Evolutionary conservation across 2,113 vertebrate genomes (phyloP).

Genomic region (Forbesichthys agassizii): DNA sequence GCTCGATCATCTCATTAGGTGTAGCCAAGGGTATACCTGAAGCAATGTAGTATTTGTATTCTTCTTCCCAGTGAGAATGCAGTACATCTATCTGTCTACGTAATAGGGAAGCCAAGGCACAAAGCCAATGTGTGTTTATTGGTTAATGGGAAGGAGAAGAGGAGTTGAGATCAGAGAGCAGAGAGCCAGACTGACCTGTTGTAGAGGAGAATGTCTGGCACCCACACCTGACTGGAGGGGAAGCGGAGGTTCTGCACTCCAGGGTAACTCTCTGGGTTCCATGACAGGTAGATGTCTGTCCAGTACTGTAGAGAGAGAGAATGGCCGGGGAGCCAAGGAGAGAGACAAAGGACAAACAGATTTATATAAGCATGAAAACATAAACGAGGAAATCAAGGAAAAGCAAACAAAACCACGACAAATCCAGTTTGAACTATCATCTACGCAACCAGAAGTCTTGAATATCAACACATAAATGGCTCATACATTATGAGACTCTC

Average conservation of each 20-base stretch:
- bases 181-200: conserved; percentile 81
- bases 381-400: too few relatives aligned
- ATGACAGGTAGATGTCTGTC: conserved; percentile 85
- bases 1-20: conserved; percentile 38
- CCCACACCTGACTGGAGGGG: conserved; percentile 85
- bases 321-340: not conserved
- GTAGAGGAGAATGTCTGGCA: conserved; percentile 90
- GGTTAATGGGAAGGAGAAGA: not conserved
- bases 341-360: not conserved
- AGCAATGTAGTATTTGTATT: conserved; percentile 14
- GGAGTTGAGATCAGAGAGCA: not conserved
- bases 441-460: too few relatives aligned
- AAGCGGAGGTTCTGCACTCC: conserved; percentile 88
- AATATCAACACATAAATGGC: too few relatives aligned
- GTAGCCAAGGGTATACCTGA: conserved; percentile 27
- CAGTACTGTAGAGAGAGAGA: conserved; percentile 71
- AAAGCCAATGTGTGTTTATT: not conserved
- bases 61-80: not conserved
- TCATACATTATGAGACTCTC: too few relatives aligned
- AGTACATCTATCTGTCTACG: not conserved
- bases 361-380: too few relatives aligned
- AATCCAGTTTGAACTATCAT: too few relatives aligned
- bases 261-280: conserved; percentile 82
- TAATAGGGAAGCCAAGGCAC: not conserved
- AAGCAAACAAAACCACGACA: too few relatives aligned